Percentiles rank a stretch among this genome's conserved stretches.
These are phyloP conservation scores for Drosophila novamexicana DNA, from an alignment of 1,140 invertebrate species.

Conservation along the genomic window DNA sequence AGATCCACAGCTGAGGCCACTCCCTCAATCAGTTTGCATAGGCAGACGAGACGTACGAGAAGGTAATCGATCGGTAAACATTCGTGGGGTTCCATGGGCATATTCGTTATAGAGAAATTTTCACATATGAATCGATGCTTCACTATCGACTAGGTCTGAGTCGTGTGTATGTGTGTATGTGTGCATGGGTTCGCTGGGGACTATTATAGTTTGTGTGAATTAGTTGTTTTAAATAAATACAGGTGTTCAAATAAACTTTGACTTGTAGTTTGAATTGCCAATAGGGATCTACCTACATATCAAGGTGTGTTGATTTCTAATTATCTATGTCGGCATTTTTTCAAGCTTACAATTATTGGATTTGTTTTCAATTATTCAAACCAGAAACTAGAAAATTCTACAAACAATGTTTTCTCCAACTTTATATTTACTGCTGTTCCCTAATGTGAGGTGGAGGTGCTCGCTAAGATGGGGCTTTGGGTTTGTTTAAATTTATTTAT, in stretches of 20 bases:
- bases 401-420: too few species aligned
- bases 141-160: not conserved
- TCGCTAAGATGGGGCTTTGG: too few species aligned
- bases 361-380: too few species aligned
- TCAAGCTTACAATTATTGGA: too few species aligned
- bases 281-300: too few species aligned
- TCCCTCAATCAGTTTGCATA: constrained; percentile 33
- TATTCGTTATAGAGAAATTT: not conserved
- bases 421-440: too few species aligned
- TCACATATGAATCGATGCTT: constrained; percentile 2
- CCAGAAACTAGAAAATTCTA: too few species aligned
- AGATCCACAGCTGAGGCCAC: constrained; percentile 17
- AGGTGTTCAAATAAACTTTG: constrained; percentile 64
- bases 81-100: not conserved
- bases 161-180: not conserved
- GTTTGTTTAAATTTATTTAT: too few species aligned
- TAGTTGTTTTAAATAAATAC: constrained; percentile 65
- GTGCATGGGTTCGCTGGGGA: not conserved
- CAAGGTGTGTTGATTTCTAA: too few species aligned
- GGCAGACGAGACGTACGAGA: not conserved
- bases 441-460: too few species aligned
- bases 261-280: too few species aligned
- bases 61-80: constrained; percentile 29
- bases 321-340: too few species aligned
- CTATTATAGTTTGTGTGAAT: constrained; percentile 6